phyloP scores from a whole-genome alignment of 2,797 vertebrate species.

The Phoeniculus purpureus region DNA sequence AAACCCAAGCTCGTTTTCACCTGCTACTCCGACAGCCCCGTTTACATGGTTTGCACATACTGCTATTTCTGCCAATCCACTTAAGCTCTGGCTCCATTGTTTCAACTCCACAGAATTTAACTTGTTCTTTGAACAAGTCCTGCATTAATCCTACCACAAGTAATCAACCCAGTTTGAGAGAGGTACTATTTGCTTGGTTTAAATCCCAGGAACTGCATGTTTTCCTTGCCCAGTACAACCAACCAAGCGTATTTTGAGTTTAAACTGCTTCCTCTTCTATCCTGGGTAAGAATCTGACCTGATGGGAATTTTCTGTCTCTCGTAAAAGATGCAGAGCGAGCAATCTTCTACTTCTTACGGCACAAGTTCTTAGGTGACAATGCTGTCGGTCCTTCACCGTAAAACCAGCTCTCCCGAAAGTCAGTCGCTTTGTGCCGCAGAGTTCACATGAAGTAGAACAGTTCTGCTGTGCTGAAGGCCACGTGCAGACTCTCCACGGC shows the following conservation, averaged over 20 bases:
- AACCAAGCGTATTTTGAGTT: neutral
- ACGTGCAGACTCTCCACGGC: too few species aligned
- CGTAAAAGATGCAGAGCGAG: neutral
- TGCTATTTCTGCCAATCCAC: neutral
- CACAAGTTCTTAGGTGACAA: neutral
- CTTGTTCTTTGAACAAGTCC: neutral
- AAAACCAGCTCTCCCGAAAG: neutral
- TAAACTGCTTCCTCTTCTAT: neutral
- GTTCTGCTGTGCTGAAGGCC: neutral
- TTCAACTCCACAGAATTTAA: neutral
- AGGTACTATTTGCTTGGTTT: neutral
- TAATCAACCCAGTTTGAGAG: neutral
- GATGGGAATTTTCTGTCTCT: neutral
- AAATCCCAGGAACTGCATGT: neutral
- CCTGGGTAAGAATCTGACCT: neutral
- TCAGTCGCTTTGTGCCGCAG: neutral
- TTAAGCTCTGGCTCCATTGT: neutral
- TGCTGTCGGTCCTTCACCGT: neutral
- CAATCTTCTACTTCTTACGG: neutral
- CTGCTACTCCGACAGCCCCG: neutral
- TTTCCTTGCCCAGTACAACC: neutral
- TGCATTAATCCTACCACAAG: neutral
- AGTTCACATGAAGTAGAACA: neutral
- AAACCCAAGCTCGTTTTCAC: neutral
- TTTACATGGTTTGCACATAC: neutral